phyloP scores from a whole-genome alignment of 2,113 vertebrate genomes.

The Alaudala cheleensis region DNA sequence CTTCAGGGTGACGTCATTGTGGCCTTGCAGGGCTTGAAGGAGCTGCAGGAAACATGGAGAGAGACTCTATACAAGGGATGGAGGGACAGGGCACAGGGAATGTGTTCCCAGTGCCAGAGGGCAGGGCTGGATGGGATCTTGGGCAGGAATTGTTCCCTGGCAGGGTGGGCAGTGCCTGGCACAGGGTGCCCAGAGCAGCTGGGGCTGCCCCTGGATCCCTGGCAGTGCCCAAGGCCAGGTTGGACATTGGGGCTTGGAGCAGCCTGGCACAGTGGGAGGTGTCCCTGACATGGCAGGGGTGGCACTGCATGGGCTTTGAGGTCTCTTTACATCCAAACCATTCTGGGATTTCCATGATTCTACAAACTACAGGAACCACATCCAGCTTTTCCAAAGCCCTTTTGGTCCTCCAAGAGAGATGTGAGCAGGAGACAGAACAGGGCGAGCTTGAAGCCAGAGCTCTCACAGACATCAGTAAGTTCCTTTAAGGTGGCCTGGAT shows the following conservation, averaged over 20 bases:
- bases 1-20: accelerated
- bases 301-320: accelerated
- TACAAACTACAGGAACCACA: neutral
- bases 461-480: neutral
- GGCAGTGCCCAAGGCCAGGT: accelerated
- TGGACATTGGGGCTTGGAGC: neutral
- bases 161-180: neutral
- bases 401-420: neutral
- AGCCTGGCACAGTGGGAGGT: neutral
- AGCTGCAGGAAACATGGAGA: neutral
- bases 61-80: accelerated
- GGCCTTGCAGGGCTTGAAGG: neutral
- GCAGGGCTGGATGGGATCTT: neutral
- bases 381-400: neutral
- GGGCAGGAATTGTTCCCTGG: neutral
- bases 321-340: neutral
- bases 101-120: neutral
- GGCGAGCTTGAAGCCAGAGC: neutral
- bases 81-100: accelerated
- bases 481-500: neutral
- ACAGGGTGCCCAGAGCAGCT: neutral
- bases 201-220: neutral
- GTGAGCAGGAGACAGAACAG: neutral
- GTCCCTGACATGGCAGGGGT: neutral
- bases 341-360: neutral